Evolutionary conservation across 92 coral and sea anemone species (phyloP).

Genomic region (Zoanthus gigantus): DNA sequence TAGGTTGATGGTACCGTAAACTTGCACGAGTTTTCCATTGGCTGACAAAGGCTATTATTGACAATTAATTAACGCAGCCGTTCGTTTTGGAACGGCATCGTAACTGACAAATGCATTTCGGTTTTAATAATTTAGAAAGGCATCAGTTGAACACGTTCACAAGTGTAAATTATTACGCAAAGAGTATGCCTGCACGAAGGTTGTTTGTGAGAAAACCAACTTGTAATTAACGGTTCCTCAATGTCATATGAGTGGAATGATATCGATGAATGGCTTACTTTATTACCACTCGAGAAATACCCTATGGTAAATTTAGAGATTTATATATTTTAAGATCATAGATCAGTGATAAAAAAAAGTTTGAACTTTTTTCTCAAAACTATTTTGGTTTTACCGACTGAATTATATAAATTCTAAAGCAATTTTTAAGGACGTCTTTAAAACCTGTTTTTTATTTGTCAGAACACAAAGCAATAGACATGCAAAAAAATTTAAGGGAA

Average conservation of each 20-base stretch:
- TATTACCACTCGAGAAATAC: background rate
- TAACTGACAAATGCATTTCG: background rate
- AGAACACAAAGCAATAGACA: background rate
- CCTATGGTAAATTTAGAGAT: slow-evolving; percentile 4
- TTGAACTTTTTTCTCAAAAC: background rate
- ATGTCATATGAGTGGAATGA: background rate
- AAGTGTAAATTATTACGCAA: background rate
- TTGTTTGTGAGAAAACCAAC: background rate
- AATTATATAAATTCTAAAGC: background rate
- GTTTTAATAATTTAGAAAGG: background rate
- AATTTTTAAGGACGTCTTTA: background rate
- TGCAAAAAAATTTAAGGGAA: no score
- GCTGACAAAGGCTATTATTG: background rate
- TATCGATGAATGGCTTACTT: background rate
- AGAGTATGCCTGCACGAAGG: background rate
- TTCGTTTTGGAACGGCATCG: background rate
- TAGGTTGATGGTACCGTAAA: background rate
- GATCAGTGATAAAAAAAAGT: background rate
- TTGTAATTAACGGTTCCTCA: background rate
- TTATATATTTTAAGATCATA: slow-evolving; percentile 35
- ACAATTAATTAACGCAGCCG: background rate
- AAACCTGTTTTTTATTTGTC: background rate
- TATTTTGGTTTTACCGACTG: background rate
- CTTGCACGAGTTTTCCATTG: background rate
- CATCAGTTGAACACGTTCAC: background rate